Evolutionary conservation across 2,888 invertebrate genomes (phyloP).

Genomic region (Melieria omissa): DNA sequence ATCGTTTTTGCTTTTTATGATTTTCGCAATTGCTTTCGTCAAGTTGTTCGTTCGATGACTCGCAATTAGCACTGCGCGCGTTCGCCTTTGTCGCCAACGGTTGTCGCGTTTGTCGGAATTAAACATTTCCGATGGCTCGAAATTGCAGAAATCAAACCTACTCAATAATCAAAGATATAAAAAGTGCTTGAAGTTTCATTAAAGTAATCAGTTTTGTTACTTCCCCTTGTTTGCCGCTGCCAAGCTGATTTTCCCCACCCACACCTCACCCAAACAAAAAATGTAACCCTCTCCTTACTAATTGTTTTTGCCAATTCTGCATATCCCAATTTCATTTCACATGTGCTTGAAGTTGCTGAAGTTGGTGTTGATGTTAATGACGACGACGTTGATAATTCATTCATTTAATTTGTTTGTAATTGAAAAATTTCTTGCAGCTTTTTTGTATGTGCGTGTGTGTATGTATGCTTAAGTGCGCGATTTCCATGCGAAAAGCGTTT

Average conservation of each 20-base stretch:
- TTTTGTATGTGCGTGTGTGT: conserved; percentile 30
- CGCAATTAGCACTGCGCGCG: too few relatives aligned
- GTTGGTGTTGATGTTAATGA: background rate
- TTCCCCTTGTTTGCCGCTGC: too few relatives aligned
- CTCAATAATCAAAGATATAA: background rate
- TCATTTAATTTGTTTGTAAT: conserved; percentile 21
- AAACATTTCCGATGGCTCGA: background rate
- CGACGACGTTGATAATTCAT: background rate
- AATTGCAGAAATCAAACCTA: background rate
- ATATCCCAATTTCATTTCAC: background rate
- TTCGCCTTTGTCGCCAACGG: too few relatives aligned
- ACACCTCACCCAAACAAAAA: too few relatives aligned
- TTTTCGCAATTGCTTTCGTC: too few relatives aligned
- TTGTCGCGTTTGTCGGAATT: too few relatives aligned
- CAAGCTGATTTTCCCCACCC: too few relatives aligned
- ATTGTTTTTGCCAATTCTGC: background rate
- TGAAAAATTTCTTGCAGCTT: conserved; percentile 38
- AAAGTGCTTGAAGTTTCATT: too few relatives aligned
- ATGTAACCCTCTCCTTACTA: too few relatives aligned
- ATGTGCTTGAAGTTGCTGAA: background rate
- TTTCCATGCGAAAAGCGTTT: conserved; percentile 8
- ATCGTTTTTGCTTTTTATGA: too few relatives aligned
- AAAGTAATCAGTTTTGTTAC: too few relatives aligned
- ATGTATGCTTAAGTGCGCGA: conserved; percentile 32
- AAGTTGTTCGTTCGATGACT: too few relatives aligned